These are phyloP conservation scores for Globia sparganii DNA, from an alignment of 2,888 invertebrate species.

Conservation along the genomic window DNA sequence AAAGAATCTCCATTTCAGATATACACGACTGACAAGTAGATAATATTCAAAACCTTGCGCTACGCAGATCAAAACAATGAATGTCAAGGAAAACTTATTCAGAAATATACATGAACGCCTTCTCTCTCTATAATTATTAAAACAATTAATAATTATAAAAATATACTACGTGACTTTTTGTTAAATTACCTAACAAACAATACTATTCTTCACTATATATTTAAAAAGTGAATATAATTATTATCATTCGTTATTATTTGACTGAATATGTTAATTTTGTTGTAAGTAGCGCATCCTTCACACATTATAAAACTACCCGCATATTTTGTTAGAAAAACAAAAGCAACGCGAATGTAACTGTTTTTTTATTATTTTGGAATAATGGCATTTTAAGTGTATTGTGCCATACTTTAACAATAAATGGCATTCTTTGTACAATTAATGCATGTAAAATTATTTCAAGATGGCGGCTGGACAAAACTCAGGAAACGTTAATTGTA, in stretches of 20 bases:
- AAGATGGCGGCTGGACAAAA: conserved; percentile 24
- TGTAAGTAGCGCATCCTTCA: conserved; percentile 15
- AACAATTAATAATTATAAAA: neutral
- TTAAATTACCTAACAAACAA: neutral
- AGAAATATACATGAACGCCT: neutral
- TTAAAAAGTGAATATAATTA: neutral
- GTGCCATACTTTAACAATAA: conserved; percentile 28
- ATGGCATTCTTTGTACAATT: conserved; percentile 19
- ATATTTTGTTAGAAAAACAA: conserved; percentile 23
- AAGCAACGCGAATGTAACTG: conserved; percentile 1
- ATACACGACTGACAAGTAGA: neutral
- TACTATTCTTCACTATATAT: neutral
- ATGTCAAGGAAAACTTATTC: neutral
- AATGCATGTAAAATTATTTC: conserved; percentile 1
- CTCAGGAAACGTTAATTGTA: conserved; percentile 29
- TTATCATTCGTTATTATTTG: neutral
- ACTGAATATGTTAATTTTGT: conserved; percentile 10
- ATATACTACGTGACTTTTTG: neutral
- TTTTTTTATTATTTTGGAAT: conserved; percentile 23
- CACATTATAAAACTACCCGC: conserved; percentile 23
- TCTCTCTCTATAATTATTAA: neutral
- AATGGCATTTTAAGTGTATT: conserved; percentile 35
- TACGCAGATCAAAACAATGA: neutral
- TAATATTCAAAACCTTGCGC: neutral
- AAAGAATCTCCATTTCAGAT: neutral